phyloP scores from a whole-genome alignment of 2,797 vertebrate genomes.

The Hoplostethus atlanticus region DNA sequence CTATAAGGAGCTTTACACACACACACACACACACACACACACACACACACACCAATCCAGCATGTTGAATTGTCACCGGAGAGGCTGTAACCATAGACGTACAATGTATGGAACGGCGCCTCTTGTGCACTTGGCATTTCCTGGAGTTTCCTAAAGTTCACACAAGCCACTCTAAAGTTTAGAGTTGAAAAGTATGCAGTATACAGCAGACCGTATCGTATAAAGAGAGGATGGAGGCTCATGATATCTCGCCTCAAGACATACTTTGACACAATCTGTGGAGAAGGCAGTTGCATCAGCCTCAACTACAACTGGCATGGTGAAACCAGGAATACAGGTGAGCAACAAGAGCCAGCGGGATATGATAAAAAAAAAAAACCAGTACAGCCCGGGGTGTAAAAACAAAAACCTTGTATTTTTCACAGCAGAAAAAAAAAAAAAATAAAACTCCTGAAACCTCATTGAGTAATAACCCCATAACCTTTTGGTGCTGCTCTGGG shows the following conservation, averaged over 20 bases:
- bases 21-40: background rate
- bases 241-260: conserved; percentile 61
- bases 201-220: conserved; percentile 31
- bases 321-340: conserved; percentile 40
- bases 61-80: background rate
- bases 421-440: conserved; percentile 4
- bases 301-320: conserved; percentile 40
- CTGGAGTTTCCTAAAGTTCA: conserved; percentile 40
- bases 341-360: conserved; percentile 44
- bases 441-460: background rate
- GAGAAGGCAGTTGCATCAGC: conserved; percentile 63
- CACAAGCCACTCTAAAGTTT: conserved; percentile 38
- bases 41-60: background rate
- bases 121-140: conserved; percentile 16
- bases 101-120: background rate
- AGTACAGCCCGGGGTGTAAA: conserved; percentile 18
- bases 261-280: conserved; percentile 47
- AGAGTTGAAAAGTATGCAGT: conserved; percentile 42
- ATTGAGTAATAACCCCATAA: conserved; percentile 2
- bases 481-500: too few relatives aligned
- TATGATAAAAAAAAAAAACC: background rate
- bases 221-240: conserved; percentile 49
- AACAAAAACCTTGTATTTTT: conserved; percentile 30
- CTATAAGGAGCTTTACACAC: background rate
- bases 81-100: background rate